Evolutionary conservation across 1,140 invertebrate species (phyloP), one percentile per base, ranked within the genome.

Genomic region (Bradynema listronoti): DNA sequence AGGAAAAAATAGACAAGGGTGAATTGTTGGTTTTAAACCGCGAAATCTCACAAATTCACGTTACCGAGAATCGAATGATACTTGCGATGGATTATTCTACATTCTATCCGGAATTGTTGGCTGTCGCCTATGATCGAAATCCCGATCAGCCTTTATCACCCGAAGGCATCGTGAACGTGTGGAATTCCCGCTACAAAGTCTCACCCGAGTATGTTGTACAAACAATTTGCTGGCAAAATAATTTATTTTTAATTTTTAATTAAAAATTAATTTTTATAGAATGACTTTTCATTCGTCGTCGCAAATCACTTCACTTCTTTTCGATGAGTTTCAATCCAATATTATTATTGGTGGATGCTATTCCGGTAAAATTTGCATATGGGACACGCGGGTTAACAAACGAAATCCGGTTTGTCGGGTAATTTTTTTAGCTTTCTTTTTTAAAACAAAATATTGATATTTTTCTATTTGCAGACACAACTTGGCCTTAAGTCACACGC

Each of bases 281-380:
- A 93, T 91, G 78, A 86, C 95, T 58, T 98, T 98, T 80, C 91
- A 95, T 80, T 96, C 91, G 81, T 91, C 95, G 76, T 94, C 90
- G 54, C 86, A 90, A 2, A 90, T 98, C 24, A 90, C 92, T 84
- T 91, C 91, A 24, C 86, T 89, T 16, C 91, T 88, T 47, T 98
- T 97, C 82, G 92, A 94, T 58, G 84, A 87, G 80, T 98, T 97
- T 83, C 92, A 98, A 82, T 92, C 92, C 0, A 97, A 96, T 82
- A 80, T 97, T 33, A 90, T 98, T 60, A 82, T 99, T 50, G 94
- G 93, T 54, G 94, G 93, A 34, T 97, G 63, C 29, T 72, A 71
- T 43, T 60, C 69, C 11, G 67, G 67, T 22, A 68, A 72, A 52
- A 91, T 99, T 65, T 93, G 97, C 1, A 80, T 99, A 16, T 99